Percentiles rank a stretch among this genome's conserved stretches.
phyloP scores from a whole-genome alignment of 2,888 invertebrate species.

The Rhorus exstirpatorius region DNA sequence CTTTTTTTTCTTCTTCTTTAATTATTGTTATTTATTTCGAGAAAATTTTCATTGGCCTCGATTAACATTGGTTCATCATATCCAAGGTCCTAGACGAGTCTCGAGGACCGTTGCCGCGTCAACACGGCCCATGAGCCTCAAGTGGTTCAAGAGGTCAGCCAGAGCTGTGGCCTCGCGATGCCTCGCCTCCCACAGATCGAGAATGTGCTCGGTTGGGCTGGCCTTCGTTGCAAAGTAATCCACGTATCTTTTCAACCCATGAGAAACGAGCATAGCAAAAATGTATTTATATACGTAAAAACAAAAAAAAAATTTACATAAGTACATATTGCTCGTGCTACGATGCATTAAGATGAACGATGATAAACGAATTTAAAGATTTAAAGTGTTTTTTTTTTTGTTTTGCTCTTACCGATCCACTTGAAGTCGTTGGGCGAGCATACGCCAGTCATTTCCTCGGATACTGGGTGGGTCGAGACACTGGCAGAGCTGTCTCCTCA shows the following conservation, averaged over 20 bases:
- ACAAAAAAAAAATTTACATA: slow-evolving; percentile 13
- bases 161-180: slow-evolving; percentile 93
- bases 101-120: slow-evolving; percentile 94
- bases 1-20: slow-evolving; percentile 14
- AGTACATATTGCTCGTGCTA: slow-evolving; percentile 1
- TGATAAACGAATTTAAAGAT: slow-evolving; percentile 31
- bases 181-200: slow-evolving; percentile 97
- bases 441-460: slow-evolving; percentile 97
- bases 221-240: slow-evolving; percentile 98
- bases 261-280: slow-evolving; percentile 41
- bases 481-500: slow-evolving; percentile 91
- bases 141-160: slow-evolving; percentile 92
- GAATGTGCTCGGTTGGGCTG: slow-evolving; percentile 97
- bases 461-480: slow-evolving; percentile 95
- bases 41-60: slow-evolving; percentile 51
- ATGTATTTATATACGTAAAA: neutral
- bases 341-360: slow-evolving; percentile 17
- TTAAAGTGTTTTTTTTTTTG: slow-evolving; percentile 33
- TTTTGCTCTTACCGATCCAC: slow-evolving; percentile 89
- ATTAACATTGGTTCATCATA: slow-evolving; percentile 66
- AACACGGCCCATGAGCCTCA: slow-evolving; percentile 93
- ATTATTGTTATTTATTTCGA: too few relatives aligned
- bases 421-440: slow-evolving; percentile 95
- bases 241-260: slow-evolving; percentile 88
- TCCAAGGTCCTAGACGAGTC: slow-evolving; percentile 80